Evolutionary conservation across 2,888 invertebrate species (phyloP).

Genomic region (Hemicrepidius hirtus): DNA sequence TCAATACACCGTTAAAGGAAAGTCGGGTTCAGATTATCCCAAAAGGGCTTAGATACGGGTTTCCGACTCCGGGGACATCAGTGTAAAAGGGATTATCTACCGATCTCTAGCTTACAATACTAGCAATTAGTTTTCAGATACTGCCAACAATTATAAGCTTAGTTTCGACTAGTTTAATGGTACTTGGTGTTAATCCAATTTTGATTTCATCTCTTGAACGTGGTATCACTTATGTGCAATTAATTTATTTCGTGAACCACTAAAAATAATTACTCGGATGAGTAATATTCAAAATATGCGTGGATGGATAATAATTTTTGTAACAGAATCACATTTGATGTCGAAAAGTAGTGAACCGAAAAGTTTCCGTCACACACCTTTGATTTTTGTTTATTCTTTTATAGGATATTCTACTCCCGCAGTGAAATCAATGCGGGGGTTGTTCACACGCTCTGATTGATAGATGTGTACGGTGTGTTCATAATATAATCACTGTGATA

Average conservation of each 20-base stretch:
- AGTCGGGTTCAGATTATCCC: conserved; percentile 13
- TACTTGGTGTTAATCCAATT: not conserved
- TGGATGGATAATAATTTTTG: not conserved
- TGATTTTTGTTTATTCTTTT: conserved; percentile 28
- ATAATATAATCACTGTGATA: not conserved
- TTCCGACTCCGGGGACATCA: conserved; percentile 19
- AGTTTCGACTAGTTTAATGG: conserved; percentile 6
- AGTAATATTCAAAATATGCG: too few relatives aligned
- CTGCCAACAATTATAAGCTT: conserved; percentile 17
- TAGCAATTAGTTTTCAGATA: conserved; percentile 22
- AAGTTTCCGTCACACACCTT: not conserved
- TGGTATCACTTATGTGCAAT: too few relatives aligned
- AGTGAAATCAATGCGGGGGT: conserved; percentile 5
- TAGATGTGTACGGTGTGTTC: not conserved
- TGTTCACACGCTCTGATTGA: conserved; percentile 5
- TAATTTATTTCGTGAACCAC: too few relatives aligned
- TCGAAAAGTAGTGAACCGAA: not conserved
- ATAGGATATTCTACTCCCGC: conserved; percentile 1
- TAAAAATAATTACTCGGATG: too few relatives aligned
- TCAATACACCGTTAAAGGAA: conserved; percentile 9
- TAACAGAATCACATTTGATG: not conserved
- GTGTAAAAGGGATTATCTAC: conserved; percentile 23
- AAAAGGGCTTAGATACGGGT: conserved; percentile 22
- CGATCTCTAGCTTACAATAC: conserved; percentile 24
- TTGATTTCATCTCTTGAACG: not conserved